These are phyloP conservation scores for Alviniconcha marisindica DNA, from an alignment of 1,140 invertebrate genomes.

Conservation along the genomic window DNA sequence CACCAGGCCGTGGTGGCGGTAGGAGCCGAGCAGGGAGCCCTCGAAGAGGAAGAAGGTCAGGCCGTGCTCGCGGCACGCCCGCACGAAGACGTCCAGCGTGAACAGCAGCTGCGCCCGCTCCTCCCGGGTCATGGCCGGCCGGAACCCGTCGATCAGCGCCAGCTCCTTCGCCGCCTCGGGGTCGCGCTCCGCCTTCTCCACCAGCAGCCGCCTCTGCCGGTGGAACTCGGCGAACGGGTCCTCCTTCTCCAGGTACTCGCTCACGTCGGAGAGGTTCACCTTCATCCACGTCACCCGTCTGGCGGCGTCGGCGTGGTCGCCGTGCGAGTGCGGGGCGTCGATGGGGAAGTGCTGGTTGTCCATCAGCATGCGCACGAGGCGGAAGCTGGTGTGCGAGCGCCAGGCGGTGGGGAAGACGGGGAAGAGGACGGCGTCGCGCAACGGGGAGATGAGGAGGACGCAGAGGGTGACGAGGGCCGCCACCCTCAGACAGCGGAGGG, in stretches of 20 bases:
- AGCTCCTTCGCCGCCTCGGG: constrained; percentile 1
- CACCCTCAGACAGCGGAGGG: background rate
- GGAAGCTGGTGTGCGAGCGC: constrained; percentile 34
- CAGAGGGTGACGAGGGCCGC: background rate
- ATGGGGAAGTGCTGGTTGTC: constrained; percentile 40
- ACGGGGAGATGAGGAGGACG: constrained; percentile 33
- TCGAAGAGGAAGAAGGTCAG: constrained; percentile 62
- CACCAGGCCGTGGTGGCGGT: constrained; percentile 64
- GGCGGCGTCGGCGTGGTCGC: background rate
- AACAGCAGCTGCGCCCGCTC: constrained; percentile 44
- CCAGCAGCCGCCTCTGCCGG: background rate
- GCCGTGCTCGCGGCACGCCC: constrained; percentile 47
- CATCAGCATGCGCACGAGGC: constrained; percentile 29
- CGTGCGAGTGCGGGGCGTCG: background rate
- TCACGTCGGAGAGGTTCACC: constrained; percentile 37
- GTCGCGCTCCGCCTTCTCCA: constrained; percentile 10
- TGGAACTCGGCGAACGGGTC: constrained; percentile 30
- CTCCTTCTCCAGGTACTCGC: constrained; percentile 22
- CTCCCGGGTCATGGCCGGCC: constrained; percentile 38
- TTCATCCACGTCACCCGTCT: background rate
- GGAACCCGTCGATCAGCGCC: constrained; percentile 28
- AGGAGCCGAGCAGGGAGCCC: constrained; percentile 61
- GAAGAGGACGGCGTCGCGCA: constrained; percentile 31
- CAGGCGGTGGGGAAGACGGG: constrained; percentile 38
- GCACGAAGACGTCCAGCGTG: constrained; percentile 46